A percentile compares a stretch with the other conserved stretches of the same genome.
These are phyloP conservation scores for Polydrusus cervinus DNA, from an alignment of 2,888 invertebrate species.

Conservation along the genomic window DNA sequence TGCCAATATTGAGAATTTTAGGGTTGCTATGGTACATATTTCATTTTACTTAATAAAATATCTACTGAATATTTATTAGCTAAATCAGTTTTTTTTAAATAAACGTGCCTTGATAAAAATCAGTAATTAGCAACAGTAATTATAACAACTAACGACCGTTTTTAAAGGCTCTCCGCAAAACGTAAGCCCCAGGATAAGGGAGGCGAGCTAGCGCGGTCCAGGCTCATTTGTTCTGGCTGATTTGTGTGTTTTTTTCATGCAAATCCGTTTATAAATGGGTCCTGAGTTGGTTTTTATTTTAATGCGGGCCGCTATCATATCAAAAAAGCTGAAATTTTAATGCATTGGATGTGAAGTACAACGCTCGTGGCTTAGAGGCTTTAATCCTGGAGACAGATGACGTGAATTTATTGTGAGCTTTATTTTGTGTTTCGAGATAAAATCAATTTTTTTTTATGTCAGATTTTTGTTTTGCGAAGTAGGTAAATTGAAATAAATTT, in stretches of 20 bases:
- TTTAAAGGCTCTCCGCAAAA: constrained; percentile 56
- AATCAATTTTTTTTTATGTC: neutral
- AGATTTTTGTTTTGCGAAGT: neutral
- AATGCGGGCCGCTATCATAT: constrained; percentile 59
- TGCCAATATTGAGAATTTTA: no score
- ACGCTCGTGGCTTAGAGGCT: constrained; percentile 51
- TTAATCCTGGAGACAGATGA: constrained; percentile 53
- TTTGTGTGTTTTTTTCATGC: constrained; percentile 63
- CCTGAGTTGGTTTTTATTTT: constrained; percentile 61
- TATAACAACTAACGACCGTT: constrained; percentile 71
- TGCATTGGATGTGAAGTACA: constrained; percentile 57
- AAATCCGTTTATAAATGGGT: constrained; percentile 64
- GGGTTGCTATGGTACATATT: no score
- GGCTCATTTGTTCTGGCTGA: constrained; percentile 68
- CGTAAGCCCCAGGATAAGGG: constrained; percentile 65
- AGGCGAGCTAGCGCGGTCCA: constrained; percentile 44
- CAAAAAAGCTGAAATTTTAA: constrained; percentile 62
- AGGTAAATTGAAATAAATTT: no score
- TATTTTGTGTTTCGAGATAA: constrained; percentile 46
- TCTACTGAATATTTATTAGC: neutral
- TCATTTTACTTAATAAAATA: no score
- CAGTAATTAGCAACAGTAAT: constrained; percentile 72
- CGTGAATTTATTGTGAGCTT: constrained; percentile 55
- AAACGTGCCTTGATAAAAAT: constrained; percentile 72
- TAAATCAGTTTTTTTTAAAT: constrained; percentile 53